Evolutionary conservation across 2,797 vertebrate genomes (phyloP), one percentile per base, ranked within the genome.

Genomic region (Alectoris magna): DNA sequence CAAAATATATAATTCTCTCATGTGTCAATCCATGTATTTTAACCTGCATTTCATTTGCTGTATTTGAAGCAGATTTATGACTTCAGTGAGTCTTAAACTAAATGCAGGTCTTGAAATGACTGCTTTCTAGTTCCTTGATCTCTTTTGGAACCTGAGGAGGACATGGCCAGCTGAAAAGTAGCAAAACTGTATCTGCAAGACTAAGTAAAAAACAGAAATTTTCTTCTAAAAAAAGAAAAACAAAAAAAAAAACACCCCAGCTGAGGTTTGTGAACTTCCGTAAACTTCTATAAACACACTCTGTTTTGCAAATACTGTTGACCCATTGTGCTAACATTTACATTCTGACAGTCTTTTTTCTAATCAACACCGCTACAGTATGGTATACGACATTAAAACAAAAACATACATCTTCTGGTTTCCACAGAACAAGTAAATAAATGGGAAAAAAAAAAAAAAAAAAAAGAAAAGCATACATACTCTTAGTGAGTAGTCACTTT

Each of bases 401-500:
- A 64, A 53, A 64, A 4, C 5, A 49, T 11, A 31, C 0, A 34
- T 4, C 11, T 23, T 64, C 8, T 15, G 46, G 15, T 4, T 85
- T 55, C 31, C 23, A 71, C 44, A 91, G 77, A 80, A 19, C n/a
- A 14, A 21, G 5, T 2, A 68, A n/a, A 34, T 19, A 34, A n/a
- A 26, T 48, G 4, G 2, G 16, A 69, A 34, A 34, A 34, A 58
- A 46, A 55, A 2, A 19, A 69, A 58, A 46, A 55, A 49, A 31
- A 49, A 23, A 23, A 13, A 26, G 9, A n/a, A 27, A 5, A 5
- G 39, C 48, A 73, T 76, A 97, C 98, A 53, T 97, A 99, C 99
- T 95, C 98, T 94, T 43, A 99, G 96, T 0, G 99, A 99, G 69
- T 98, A 98, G 85, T 98, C 97, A 62, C 98, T 98, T 91, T 98